phyloP scores from a whole-genome alignment of 2,888 invertebrate genomes.

The Spisula subtruncata region DNA sequence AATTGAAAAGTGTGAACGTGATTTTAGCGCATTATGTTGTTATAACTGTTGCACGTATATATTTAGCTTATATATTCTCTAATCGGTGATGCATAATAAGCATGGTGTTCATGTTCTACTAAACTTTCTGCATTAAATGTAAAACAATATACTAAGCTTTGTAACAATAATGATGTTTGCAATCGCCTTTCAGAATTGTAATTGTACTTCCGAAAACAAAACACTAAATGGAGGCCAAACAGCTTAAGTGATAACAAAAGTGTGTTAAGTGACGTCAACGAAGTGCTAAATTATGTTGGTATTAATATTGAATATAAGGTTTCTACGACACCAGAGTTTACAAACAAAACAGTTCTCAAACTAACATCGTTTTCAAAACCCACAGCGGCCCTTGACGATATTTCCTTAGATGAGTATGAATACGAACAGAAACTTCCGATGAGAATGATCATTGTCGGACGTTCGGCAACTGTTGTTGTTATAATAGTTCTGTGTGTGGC shows the following conservation, averaged over 20 bases:
- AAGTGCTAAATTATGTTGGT: too few relatives aligned
- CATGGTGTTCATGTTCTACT: too few relatives aligned
- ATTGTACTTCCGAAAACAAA: background rate
- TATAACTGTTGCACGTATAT: too few relatives aligned
- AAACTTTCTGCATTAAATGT: too few relatives aligned
- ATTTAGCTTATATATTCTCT: too few relatives aligned
- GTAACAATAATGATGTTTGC: background rate
- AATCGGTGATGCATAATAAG: too few relatives aligned
- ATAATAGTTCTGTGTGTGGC: constrained; percentile 73
- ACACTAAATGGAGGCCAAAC: background rate
- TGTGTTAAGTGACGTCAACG: background rate
- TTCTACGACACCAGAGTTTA: background rate
- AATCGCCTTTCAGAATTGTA: background rate
- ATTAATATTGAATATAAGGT: background rate
- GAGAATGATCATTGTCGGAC: constrained; percentile 79
- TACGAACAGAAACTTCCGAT: constrained; percentile 72
- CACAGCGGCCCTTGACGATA: background rate
- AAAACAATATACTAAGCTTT: too few relatives aligned
- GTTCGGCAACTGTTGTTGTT: constrained; percentile 79
- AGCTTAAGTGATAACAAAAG: background rate
- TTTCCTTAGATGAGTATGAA: background rate
- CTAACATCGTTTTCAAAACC: background rate
- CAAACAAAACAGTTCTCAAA: background rate
- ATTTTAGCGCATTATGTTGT: too few relatives aligned
- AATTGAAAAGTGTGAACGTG: too few relatives aligned